These are phyloP conservation scores for Drosophila mojavensis DNA, from an alignment of 1,140 invertebrate genomes.

Conservation along the genomic window DNA sequence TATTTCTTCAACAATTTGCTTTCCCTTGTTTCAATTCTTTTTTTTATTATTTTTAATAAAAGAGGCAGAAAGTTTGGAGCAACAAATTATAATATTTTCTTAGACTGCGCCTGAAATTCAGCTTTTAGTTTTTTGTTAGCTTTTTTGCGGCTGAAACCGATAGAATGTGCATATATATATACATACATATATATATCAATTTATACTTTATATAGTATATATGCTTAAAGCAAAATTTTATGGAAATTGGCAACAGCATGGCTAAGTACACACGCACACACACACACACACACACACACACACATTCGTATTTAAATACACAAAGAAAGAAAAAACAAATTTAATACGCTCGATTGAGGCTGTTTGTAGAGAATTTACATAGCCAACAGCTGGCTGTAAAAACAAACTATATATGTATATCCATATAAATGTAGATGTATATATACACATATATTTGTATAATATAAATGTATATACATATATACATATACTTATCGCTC, in stretches of 20 bases:
- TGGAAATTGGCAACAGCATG: slow-evolving; percentile 63
- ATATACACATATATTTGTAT: slow-evolving; percentile 17
- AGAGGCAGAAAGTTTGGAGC: slow-evolving; percentile 1
- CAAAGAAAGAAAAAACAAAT: not conserved
- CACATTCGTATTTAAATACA: not conserved
- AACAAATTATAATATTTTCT: slow-evolving; percentile 7
- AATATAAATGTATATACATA: slow-evolving; percentile 2
- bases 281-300: not conserved
- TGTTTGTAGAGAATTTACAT: slow-evolving; percentile 10
- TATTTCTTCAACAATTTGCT: slow-evolving; percentile 7
- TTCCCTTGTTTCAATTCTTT: slow-evolving; percentile 12
- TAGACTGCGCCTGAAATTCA: slow-evolving; percentile 36
- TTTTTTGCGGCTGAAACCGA: slow-evolving; percentile 71
- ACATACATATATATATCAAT: slow-evolving; percentile 43
- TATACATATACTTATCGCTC: slow-evolving; percentile 9
- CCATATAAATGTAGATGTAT: slow-evolving; percentile 5
- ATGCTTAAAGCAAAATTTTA: slow-evolving; percentile 70
- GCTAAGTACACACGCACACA: not conserved
- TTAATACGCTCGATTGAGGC: slow-evolving; percentile 11
- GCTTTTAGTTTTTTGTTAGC: slow-evolving; percentile 34
- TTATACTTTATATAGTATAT: slow-evolving; percentile 28
- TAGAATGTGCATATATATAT: slow-evolving; percentile 52
- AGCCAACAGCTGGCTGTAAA: slow-evolving; percentile 28
- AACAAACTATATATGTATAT: slow-evolving; percentile 19
- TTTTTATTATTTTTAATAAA: not conserved